Evolutionary conservation across 1,140 invertebrate genomes (phyloP), one percentile per base, ranked within the genome.

Genomic region (Pygmarrhopalites habei): DNA sequence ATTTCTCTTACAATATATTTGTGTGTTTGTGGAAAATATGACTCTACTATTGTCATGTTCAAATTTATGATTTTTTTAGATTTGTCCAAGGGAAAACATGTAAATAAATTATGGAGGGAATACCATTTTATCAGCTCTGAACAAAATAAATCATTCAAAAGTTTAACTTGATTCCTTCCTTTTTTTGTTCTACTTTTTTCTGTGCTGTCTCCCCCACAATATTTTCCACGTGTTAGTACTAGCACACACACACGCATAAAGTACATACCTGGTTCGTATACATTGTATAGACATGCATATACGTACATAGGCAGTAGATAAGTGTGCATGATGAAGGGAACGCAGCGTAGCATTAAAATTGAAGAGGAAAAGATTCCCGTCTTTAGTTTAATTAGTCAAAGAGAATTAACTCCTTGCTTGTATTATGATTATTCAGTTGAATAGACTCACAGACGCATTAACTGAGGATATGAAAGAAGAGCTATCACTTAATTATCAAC

Each of bases 341-440:
- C 12, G 28, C 49, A 53, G 1, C 43, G 60, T 53, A 29, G 60
- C 49, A 21, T 49, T 49, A 1, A 10, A 52, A 60, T 60, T 4
- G 4, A 32, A 60, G 47, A 51, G 25, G 35, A 39, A 46, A 43
- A 51, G 47, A 51, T 29, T 23, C 28, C 10, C 35, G 44, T 47
- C 28, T 55, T 12, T 26, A 35, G 29, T 30, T 46, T 58, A 63
- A 63, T 63, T 63, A 63, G 53, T 56, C 61, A 58, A 63, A 63
- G 60, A 28, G 61, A 63, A 57, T 63, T 63, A 63, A 49, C 52
- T 63, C 55, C 52, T 63, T 56, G 12, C 10, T 35, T 32, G 61
- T 39, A 25, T 26, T 62, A 62, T 55, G 30, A 60, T 30, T 28
- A 60, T 23, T 12, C 39, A 41, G 39, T n/a, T 41, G 39, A 41